phyloP scores from a whole-genome alignment of 2,888 invertebrate genomes.

The Nebria salina region DNA sequence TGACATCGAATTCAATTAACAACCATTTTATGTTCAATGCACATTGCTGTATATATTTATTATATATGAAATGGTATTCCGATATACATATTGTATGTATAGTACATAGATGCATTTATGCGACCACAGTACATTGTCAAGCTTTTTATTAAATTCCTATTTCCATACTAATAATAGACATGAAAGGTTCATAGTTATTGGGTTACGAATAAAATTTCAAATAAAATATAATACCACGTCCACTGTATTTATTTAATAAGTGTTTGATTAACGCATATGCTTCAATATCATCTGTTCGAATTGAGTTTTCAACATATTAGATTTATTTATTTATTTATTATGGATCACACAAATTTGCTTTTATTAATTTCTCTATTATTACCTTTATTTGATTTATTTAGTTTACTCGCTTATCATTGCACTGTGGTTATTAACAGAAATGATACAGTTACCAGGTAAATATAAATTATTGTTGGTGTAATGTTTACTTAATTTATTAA shows the following conservation, averaged over 20 bases:
- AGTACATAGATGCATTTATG: neutral
- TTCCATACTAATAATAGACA: constrained; percentile 21
- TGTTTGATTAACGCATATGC: neutral
- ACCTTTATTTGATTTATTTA: constrained; percentile 5
- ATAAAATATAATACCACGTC: neutral
- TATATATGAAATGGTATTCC: constrained; percentile 2
- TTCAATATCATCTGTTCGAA: neutral
- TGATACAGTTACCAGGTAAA: constrained; percentile 40
- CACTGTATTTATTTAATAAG: neutral
- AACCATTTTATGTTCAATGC: constrained; percentile 6
- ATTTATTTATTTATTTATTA: neutral
- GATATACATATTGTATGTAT: neutral
- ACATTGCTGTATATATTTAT: constrained; percentile 5
- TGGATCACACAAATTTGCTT: constrained; percentile 9
- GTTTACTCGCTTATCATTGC: constrained; percentile 34
- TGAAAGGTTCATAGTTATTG: constrained; percentile 9
- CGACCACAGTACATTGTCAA: constrained; percentile 16
- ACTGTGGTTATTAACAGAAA: constrained; percentile 43
- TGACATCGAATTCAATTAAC: neutral
- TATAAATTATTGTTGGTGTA: constrained; percentile 36
- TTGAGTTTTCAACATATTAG: neutral
- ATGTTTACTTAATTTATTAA: constrained; percentile 32
- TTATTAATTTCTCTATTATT: constrained; percentile 19
- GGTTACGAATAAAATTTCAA: neutral
- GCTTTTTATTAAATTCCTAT: constrained; percentile 14